Conservation (phyloP, 2,888 invertebrate genomes). For the Agrochola litura region DNA sequence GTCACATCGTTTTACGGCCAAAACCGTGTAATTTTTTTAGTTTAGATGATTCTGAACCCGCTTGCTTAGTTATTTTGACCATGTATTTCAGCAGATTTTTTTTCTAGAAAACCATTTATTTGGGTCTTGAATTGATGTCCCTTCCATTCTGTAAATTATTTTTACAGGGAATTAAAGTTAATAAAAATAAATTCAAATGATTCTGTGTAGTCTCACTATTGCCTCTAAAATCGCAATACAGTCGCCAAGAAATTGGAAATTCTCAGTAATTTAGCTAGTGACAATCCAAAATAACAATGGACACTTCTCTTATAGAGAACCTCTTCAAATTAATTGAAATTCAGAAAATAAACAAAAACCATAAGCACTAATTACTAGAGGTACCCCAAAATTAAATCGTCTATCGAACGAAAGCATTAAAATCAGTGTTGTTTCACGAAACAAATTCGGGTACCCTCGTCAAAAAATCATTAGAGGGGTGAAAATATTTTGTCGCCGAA, state of each 20-base stretch:
- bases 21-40: no score
- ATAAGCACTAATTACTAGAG: slow-evolving; percentile 43
- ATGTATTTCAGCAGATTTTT: no score
- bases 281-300: slow-evolving; percentile 17
- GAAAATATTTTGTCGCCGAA: slow-evolving; percentile 85
- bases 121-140: no score
- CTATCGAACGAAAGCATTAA: slow-evolving; percentile 59
- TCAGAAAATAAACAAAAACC: slow-evolving; percentile 19
- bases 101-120: no score
- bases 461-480: slow-evolving; percentile 83
- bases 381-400: slow-evolving; percentile 42
- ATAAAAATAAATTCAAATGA: background rate
- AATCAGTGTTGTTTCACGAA: slow-evolving; percentile 74
- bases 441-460: slow-evolving; percentile 82
- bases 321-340: slow-evolving; percentile 47
- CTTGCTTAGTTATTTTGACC: no score
- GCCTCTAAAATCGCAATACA: background rate
- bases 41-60: no score
- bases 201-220: background rate
- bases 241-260: slow-evolving; percentile 3
- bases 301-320: slow-evolving; percentile 14
- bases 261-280: background rate
- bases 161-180: no score
- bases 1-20: no score
- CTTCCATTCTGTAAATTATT: no score